phyloP scores from a whole-genome alignment of 2,797 vertebrate species.

The Brachymystax lenok region DNA sequence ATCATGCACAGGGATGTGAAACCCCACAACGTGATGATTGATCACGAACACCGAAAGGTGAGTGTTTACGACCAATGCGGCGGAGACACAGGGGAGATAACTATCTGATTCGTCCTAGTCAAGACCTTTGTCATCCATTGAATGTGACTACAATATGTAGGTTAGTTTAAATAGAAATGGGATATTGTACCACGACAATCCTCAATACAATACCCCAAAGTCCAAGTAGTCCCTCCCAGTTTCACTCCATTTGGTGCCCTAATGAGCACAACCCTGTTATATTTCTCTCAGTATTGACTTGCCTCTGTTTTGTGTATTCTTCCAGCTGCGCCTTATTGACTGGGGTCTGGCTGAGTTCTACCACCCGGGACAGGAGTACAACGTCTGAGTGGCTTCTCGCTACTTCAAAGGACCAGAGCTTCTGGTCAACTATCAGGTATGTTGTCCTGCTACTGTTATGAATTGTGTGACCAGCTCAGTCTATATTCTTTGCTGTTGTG shows the following conservation, averaged over 20 bases:
- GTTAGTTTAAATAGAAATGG: neutral
- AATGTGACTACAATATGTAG: neutral
- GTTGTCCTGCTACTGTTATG: neutral
- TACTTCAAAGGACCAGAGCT: slow-evolving; percentile 91
- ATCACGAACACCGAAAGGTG: slow-evolving; percentile 77
- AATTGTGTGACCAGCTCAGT: neutral
- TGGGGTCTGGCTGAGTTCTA: slow-evolving; percentile 83
- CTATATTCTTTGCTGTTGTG: neutral
- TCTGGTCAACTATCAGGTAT: slow-evolving; percentile 89
- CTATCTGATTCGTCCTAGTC: no score
- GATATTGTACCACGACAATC: no score
- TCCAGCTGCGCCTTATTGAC: slow-evolving; percentile 71
- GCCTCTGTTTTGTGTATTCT: slow-evolving; percentile 35
- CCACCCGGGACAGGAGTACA: slow-evolving; percentile 89
- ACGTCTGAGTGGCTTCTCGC: slow-evolving; percentile 87
- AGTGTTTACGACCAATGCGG: neutral
- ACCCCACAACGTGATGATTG: slow-evolving; percentile 80
- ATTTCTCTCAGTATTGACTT: neutral
- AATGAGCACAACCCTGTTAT: neutral
- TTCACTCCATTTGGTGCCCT: neutral
- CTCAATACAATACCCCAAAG: no score
- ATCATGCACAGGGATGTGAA: slow-evolving; percentile 80
- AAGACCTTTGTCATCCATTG: neutral
- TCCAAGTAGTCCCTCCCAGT: neutral
- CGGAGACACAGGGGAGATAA: neutral